A percentile compares a stretch with the other conserved stretches of the same genome.
Evolutionary conservation across 2,113 vertebrate species (phyloP).

Genomic region (Pluvialis apricaria): DNA sequence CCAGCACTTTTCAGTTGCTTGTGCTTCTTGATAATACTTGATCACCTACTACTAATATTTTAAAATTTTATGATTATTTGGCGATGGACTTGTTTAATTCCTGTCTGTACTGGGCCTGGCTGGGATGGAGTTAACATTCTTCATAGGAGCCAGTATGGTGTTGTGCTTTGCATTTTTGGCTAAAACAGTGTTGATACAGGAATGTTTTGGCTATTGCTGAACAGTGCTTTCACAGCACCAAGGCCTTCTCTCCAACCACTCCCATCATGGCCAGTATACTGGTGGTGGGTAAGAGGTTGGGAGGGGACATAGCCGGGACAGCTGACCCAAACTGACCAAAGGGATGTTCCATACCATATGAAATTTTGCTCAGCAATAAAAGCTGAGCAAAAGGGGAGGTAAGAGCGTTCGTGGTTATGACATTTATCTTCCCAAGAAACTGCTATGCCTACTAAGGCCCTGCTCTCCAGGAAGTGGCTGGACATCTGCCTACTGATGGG

Average conservation of each 20-base stretch:
- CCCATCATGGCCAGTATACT: neutral
- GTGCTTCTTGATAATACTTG: neutral
- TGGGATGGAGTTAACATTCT: neutral
- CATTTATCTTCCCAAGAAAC: neutral
- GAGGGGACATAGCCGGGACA: neutral
- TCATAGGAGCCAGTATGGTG: neutral
- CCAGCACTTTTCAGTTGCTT: neutral
- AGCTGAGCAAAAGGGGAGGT: neutral
- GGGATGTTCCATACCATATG: neutral
- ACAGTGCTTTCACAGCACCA: neutral
- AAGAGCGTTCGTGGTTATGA: neutral
- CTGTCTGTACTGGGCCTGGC: neutral
- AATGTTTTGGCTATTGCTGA: neutral
- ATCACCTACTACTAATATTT: neutral
- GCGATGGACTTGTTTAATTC: neutral
- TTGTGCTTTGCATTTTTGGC: neutral
- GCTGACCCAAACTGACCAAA: neutral
- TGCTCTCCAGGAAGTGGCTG: neutral
- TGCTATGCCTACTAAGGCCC: neutral
- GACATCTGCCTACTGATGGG: neutral
- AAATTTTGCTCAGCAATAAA: neutral
- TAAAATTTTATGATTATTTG: neutral
- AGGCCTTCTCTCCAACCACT: neutral
- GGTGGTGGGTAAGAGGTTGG: neutral
- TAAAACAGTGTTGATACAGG: neutral